Conservation (phyloP, 2,888 invertebrate genomes). For the Piscicola geometra region DNA sequence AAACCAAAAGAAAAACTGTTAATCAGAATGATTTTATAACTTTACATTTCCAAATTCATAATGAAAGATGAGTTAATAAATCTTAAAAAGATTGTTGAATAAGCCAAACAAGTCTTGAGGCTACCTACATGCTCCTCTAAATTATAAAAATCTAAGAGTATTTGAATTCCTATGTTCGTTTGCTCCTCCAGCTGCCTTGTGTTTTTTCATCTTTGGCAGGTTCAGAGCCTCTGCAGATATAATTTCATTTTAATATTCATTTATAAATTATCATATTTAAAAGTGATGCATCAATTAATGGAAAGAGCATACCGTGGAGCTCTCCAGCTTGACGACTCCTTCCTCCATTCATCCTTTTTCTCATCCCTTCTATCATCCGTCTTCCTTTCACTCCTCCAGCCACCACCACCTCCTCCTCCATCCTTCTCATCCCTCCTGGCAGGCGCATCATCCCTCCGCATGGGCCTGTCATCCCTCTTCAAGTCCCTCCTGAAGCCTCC, state of each 20-base stretch:
- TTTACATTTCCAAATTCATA: no score
- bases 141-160: no score
- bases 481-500: no score
- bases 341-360: constrained; percentile 35
- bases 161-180: no score
- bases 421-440: background rate
- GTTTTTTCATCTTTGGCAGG: constrained; percentile 13
- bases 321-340: constrained; percentile 28
- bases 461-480: constrained; percentile 9
- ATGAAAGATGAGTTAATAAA: no score
- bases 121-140: no score
- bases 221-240: background rate
- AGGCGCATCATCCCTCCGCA: constrained; percentile 7
- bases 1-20: no score
- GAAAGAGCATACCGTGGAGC: constrained; percentile 19
- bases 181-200: constrained; percentile 7
- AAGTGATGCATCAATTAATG: background rate
- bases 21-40: no score
- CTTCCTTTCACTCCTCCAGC: constrained; percentile 27
- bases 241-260: background rate
- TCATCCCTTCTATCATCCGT: constrained; percentile 27
- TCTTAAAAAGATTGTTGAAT: background rate
- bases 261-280: background rate
- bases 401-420: constrained; percentile 1
- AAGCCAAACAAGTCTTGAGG: no score